A percentile compares a stretch with the other conserved stretches of the same genome.
Conservation (phyloP, 1,140 invertebrate genomes). For the Chelonus insularis region DNA sequence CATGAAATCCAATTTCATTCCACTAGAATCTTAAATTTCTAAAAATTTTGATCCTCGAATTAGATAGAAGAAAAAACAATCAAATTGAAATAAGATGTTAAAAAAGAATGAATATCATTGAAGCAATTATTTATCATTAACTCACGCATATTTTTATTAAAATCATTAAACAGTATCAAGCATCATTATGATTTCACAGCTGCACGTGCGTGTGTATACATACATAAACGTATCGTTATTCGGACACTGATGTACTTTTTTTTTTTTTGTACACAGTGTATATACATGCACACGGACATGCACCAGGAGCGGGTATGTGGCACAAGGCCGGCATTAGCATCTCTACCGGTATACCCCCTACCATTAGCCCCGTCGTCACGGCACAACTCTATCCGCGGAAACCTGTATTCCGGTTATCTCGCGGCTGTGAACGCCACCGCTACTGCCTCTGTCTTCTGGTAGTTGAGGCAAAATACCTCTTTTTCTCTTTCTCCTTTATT, state of each 20-base stretch:
- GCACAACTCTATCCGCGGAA: conserved; percentile 54
- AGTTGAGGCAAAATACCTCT: conserved; percentile 38
- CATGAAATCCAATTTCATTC: no score
- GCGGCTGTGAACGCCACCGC: conserved; percentile 33
- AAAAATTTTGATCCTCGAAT: no score
- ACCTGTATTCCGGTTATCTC: conserved; percentile 56
- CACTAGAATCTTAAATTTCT: no score
- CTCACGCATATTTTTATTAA: conserved; percentile 1
- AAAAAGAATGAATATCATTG: no score
- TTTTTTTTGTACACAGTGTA: conserved; percentile 11
- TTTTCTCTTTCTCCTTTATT: conserved; percentile 12
- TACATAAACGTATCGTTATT: not conserved
- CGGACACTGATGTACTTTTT: not conserved
- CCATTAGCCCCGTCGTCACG: conserved; percentile 42
- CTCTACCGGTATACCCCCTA: conserved; percentile 59
- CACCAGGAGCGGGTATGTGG: conserved; percentile 53
- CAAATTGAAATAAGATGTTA: no score
- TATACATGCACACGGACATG: conserved; percentile 35
- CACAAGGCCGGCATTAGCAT: conserved; percentile 61
- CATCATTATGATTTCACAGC: conserved; percentile 5
- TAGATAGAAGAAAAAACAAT: no score
- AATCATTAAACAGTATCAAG: not conserved
- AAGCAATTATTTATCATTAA: not conserved
- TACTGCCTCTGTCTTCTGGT: conserved; percentile 15
- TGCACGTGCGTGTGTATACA: not conserved